Conservation (phyloP, 2,113 vertebrate genomes). For the Uria aalge region DNA sequence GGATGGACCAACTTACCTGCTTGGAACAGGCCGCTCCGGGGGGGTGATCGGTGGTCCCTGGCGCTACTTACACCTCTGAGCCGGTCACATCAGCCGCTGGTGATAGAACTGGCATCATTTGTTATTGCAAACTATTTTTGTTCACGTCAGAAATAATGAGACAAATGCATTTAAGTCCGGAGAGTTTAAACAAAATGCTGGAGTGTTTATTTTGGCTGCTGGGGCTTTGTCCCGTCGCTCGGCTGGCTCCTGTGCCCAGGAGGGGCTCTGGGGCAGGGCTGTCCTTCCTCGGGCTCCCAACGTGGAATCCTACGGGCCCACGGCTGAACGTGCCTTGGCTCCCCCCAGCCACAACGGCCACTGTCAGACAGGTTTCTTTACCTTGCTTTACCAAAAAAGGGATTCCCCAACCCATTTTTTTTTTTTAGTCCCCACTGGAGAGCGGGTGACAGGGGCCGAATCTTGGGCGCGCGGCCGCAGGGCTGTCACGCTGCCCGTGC, state of each 20-base stretch:
- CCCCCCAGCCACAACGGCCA: background rate
- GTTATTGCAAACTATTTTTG: background rate
- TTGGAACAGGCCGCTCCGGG: background rate
- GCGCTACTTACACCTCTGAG: background rate
- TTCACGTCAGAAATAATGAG: background rate
- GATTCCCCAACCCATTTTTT: background rate
- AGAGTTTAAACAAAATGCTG: background rate
- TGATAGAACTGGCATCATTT: background rate
- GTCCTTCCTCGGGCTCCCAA: background rate
- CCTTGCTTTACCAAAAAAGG: conserved; percentile 13
- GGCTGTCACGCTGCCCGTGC: background rate
- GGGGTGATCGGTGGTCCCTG: background rate
- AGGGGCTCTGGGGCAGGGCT: background rate
- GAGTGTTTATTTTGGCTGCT: background rate
- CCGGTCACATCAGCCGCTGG: background rate
- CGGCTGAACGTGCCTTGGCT: background rate
- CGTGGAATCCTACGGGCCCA: no score
- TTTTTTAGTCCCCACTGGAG: background rate
- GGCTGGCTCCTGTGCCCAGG: background rate
- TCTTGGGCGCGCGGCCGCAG: rapidly evolving
- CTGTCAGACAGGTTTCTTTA: background rate
- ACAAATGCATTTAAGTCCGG: background rate
- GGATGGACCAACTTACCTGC: background rate
- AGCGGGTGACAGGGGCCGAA: rapidly evolving
- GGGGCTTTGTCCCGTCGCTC: background rate